Conservation (phyloP, 2,888 invertebrate genomes). For the Drosophila melanosoma region DNA sequence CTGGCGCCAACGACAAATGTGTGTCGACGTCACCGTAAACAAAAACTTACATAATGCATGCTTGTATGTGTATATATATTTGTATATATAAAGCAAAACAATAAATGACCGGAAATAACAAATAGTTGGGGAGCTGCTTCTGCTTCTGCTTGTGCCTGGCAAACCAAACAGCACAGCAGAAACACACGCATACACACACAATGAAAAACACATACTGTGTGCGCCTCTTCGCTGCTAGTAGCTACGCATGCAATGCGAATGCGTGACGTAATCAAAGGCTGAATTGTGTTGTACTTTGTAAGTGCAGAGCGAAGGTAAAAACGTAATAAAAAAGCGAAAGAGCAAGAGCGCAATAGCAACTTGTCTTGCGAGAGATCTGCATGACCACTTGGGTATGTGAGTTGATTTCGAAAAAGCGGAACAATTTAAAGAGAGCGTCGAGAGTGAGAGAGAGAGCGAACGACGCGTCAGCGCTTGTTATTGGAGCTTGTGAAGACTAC, state of each 20-base stretch:
- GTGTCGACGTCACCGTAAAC: constrained; percentile 1
- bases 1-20: not conserved
- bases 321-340: constrained; percentile 15
- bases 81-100: constrained; percentile 29
- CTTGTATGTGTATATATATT: not conserved
- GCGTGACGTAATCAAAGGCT: constrained; percentile 67
- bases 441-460: constrained; percentile 24
- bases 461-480: constrained; percentile 31
- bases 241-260: constrained; percentile 60
- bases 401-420: constrained; percentile 27
- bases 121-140: constrained; percentile 53
- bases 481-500: constrained; percentile 19
- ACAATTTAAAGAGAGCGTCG: constrained; percentile 37
- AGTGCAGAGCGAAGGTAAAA: constrained; percentile 15
- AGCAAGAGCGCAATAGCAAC: constrained; percentile 23
- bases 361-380: constrained; percentile 45
- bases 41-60: not conserved
- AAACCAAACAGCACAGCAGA: constrained; percentile 17
- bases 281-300: constrained; percentile 62
- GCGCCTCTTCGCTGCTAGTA: not conserved
- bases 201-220: not conserved
- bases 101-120: constrained; percentile 68
- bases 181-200: constrained; percentile 6
- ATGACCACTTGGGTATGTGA: constrained; percentile 10
- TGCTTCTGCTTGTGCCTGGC: constrained; percentile 16